Base-by-base conservation (phyloP, 2,797 vertebrate species). In the Chiroxiphia lanceolata region DNA sequence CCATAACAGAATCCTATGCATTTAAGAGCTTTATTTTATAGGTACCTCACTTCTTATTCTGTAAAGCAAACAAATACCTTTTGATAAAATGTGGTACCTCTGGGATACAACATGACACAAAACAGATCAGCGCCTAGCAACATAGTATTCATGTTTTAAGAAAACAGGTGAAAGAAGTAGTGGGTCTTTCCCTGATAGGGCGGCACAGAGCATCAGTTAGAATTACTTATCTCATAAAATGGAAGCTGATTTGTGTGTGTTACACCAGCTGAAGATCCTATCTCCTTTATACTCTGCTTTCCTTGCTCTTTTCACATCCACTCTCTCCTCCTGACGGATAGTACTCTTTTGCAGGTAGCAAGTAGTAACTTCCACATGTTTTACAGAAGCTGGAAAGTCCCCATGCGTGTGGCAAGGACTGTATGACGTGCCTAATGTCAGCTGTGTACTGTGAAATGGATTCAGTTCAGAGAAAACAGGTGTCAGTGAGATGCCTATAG, bases 341-440 rank as follows among this genome's bases (percentile, higher is more conserved):
- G 17, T 65, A 19, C 19, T 69, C 25, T 34, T 51, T 42, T 70
- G 23, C 40, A 45, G 45, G 36, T 54, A 57, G 44, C 34, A 74
- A 9, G 17, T 44, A 6, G 36, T n/a, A 78, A 48, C 16, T 17
- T 60, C 27, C 13, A 5, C 0, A 1, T 61, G 51, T 64, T 94
- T 44, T 44, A 61, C 11, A 48, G 51, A 54, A 78, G 16, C 53
- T 50, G 44, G 19, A 21, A 82, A 56, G 44, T 69, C 34, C 10
- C 10, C n/a, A 6, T 60, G 23, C 21, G 1, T 10, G 13, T 68
- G 54, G 20, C 18, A 56, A 70, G 38, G 44, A 38, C 19, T 59
- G 29, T 18, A 6, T 29, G 50, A 20, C 0, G 0, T 64, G 13
- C 23, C 45, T 76, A 42, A 21, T 3, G 9, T n/a, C 57, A 70